phyloP scores from a whole-genome alignment of 2,797 vertebrate species.

The Acanthornis magna region DNA sequence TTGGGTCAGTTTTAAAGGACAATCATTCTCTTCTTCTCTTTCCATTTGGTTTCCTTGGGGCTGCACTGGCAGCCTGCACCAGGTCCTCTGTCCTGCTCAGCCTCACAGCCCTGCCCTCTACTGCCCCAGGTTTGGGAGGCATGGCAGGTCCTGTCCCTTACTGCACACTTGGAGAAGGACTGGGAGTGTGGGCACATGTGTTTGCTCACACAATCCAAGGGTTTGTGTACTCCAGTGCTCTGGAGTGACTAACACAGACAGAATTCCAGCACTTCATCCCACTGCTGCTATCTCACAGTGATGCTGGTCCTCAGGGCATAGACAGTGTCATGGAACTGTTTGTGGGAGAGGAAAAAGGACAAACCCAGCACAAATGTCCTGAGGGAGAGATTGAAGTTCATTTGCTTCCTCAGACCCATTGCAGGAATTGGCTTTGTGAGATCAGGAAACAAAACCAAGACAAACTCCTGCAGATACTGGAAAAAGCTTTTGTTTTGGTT shows the following conservation, averaged over 20 bases:
- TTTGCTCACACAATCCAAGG: neutral
- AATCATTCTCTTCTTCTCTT: neutral
- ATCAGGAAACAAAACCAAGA: neutral
- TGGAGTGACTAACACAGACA: neutral
- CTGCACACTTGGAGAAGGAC: neutral
- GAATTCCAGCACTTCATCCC: neutral
- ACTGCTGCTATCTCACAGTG: accelerated
- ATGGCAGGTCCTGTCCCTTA: neutral
- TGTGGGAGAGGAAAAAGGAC: neutral
- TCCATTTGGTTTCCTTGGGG: neutral
- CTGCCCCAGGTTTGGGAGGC: accelerated
- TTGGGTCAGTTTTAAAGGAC: neutral
- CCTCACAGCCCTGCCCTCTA: neutral
- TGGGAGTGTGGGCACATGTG: neutral
- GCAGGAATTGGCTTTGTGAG: neutral
- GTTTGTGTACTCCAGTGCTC: neutral
- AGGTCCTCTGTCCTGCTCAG: neutral
- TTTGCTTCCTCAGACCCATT: neutral
- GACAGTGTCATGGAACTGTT: neutral
- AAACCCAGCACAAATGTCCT: neutral
- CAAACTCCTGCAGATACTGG: neutral
- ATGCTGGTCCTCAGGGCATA: neutral
- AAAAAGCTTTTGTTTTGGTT: neutral
- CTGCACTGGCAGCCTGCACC: neutral
- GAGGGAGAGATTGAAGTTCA: neutral